Conservation (phyloP, 1,140 invertebrate genomes). For the Cecropterus lyciades region DNA sequence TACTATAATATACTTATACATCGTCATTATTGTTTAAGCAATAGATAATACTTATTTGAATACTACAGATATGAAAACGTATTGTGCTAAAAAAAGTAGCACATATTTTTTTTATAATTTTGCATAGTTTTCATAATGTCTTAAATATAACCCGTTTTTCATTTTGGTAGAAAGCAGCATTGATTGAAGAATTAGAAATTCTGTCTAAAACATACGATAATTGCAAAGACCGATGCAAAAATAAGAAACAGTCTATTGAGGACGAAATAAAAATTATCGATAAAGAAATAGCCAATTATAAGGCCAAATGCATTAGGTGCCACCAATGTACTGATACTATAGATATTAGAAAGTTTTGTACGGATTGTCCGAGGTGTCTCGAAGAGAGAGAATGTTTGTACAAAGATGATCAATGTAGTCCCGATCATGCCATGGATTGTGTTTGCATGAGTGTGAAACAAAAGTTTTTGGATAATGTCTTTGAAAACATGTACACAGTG, state of each 20-base stretch:
- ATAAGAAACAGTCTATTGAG: slow-evolving; percentile 51
- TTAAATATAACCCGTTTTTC: slow-evolving; percentile 17
- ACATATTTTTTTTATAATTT: too few species aligned
- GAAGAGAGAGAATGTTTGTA: slow-evolving; percentile 57
- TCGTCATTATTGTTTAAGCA: too few species aligned
- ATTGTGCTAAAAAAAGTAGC: too few species aligned
- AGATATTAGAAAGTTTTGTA: slow-evolving; percentile 61
- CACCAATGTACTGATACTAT: slow-evolving; percentile 60
- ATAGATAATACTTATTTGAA: too few species aligned
- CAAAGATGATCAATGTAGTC: slow-evolving; percentile 52
- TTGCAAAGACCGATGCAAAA: slow-evolving; percentile 64
- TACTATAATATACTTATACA: too few species aligned
- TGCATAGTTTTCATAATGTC: neutral
- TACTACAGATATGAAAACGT: too few species aligned
- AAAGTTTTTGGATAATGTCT: slow-evolving; percentile 72
- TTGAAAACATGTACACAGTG: slow-evolving; percentile 75
- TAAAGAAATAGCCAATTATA: slow-evolving; percentile 53
- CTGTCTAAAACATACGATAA: slow-evolving; percentile 53
- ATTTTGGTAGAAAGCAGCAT: slow-evolving; percentile 58
- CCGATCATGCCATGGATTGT: slow-evolving; percentile 57
- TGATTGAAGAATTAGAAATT: slow-evolving; percentile 61
- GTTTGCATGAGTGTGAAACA: slow-evolving; percentile 68
- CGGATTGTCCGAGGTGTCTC: slow-evolving; percentile 68
- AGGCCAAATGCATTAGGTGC: slow-evolving; percentile 60
- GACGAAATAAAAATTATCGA: slow-evolving; percentile 62